Percentiles rank a stretch among this genome's conserved stretches.
phyloP scores from a whole-genome alignment of 1,140 invertebrate genomes.

The Oryzaephilus surinamensis region DNA sequence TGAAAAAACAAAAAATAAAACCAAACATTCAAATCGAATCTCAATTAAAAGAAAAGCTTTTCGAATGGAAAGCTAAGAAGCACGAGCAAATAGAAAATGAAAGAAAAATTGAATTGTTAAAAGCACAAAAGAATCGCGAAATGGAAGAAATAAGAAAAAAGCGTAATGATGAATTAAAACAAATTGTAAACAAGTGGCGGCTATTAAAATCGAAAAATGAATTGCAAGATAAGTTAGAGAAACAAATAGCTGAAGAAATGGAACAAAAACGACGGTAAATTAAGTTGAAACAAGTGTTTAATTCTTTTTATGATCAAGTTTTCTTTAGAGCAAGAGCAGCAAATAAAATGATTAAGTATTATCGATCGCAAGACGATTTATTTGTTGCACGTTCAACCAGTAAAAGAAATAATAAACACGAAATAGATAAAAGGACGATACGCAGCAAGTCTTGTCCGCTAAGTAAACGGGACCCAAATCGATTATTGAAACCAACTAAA shows the following conservation, averaged over 20 bases:
- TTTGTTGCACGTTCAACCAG: slow-evolving; percentile 19
- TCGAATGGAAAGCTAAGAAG: slow-evolving; percentile 1
- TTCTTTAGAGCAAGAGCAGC: slow-evolving; percentile 21
- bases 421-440: slow-evolving; percentile 12
- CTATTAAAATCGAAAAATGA: slow-evolving; percentile 12
- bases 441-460: slow-evolving; percentile 14
- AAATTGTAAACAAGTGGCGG: not conserved
- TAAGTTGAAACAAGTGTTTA: not conserved
- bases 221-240: slow-evolving; percentile 4
- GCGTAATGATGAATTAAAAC: slow-evolving; percentile 13
- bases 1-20: no score
- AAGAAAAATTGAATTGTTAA: slow-evolving; percentile 9
- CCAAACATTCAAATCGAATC: no score
- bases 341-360: slow-evolving; percentile 29
- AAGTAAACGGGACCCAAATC: slow-evolving; percentile 21
- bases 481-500: slow-evolving; percentile 27
- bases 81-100: slow-evolving; percentile 4
- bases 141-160: slow-evolving; percentile 13
- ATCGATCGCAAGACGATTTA: slow-evolving; percentile 26
- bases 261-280: slow-evolving; percentile 9
- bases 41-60: not conserved
- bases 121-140: slow-evolving; percentile 12
- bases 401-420: slow-evolving; percentile 8
- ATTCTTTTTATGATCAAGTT: not conserved
- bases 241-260: slow-evolving; percentile 16